A percentile compares a stretch with the other conserved stretches of the same genome.
Conservation (phyloP, 2,113 vertebrate genomes). For the Notothenia coriiceps region DNA sequence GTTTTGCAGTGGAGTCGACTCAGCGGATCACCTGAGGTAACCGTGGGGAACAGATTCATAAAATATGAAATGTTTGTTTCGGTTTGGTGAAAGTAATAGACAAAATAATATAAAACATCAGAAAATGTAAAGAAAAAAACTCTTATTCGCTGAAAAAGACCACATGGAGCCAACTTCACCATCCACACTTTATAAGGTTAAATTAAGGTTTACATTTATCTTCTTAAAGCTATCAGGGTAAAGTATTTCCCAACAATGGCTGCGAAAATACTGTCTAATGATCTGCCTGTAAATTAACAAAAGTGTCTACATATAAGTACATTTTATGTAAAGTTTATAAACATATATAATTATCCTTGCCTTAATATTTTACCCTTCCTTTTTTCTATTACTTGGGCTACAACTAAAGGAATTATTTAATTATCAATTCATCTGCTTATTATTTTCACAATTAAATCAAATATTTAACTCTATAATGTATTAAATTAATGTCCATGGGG, state of each 20-base stretch:
- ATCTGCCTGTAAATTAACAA: background rate
- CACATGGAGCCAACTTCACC: background rate
- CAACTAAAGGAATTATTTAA: background rate
- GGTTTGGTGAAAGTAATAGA: conserved; percentile 11
- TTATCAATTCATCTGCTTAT: background rate
- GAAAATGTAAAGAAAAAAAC: no score
- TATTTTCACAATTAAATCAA: background rate
- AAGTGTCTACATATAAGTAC: background rate
- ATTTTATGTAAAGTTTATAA: no score
- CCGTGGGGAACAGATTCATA: conserved; percentile 55
- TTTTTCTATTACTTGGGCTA: background rate
- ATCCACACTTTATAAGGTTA: no score
- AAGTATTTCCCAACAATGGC: no score
- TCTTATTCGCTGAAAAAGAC: no score
- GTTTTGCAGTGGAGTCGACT: conserved; percentile 66
- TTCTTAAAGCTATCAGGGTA: no score
- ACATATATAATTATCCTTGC: background rate
- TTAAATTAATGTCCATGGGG: background rate
- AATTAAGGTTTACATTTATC: no score
- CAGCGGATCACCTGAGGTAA: conserved; percentile 62
- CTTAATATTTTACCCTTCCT: no score
- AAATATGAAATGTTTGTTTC: conserved; percentile 65
- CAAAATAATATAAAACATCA: background rate
- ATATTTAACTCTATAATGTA: background rate
- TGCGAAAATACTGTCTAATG: background rate